Conservation (phyloP, 2,888 invertebrate genomes). For the Pyrrhia umbra region DNA sequence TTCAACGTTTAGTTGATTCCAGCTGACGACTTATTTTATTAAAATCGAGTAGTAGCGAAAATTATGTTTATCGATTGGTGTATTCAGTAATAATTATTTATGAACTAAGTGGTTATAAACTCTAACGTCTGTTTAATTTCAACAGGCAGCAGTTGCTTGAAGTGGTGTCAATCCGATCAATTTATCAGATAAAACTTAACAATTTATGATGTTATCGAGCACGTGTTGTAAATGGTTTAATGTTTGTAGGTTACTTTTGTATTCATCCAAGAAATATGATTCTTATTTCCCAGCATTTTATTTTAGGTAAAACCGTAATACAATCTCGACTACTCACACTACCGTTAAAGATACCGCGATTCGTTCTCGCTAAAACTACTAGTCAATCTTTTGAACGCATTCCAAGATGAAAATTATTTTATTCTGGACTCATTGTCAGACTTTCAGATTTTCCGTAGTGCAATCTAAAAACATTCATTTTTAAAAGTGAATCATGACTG, state of each 20-base stretch:
- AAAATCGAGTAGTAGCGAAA: conserved; percentile 4
- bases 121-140: conserved; percentile 19
- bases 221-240: not conserved
- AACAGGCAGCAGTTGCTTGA: conserved; percentile 2
- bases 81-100: conserved; percentile 1
- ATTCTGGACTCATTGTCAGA: conserved; percentile 11
- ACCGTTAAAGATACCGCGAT: not conserved
- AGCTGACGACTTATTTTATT: conserved; percentile 22
- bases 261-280: not conserved
- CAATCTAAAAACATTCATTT: conserved; percentile 21
- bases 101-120: conserved; percentile 7
- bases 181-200: conserved; percentile 31
- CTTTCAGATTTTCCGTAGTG: conserved; percentile 13
- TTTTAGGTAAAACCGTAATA: conserved; percentile 2
- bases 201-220: conserved; percentile 29
- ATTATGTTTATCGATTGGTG: not conserved
- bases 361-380: conserved; percentile 10
- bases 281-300: not conserved
- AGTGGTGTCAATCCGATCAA: conserved; percentile 29
- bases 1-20: conserved; percentile 25
- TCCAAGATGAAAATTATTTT: conserved; percentile 44
- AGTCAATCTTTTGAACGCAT: conserved; percentile 40
- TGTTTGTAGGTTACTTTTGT: not conserved
- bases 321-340: conserved; percentile 1
- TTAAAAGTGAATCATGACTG: conserved; percentile 5